Evolutionary conservation across 1,140 invertebrate genomes (phyloP).

Genomic region (Drosophila funebris): DNA sequence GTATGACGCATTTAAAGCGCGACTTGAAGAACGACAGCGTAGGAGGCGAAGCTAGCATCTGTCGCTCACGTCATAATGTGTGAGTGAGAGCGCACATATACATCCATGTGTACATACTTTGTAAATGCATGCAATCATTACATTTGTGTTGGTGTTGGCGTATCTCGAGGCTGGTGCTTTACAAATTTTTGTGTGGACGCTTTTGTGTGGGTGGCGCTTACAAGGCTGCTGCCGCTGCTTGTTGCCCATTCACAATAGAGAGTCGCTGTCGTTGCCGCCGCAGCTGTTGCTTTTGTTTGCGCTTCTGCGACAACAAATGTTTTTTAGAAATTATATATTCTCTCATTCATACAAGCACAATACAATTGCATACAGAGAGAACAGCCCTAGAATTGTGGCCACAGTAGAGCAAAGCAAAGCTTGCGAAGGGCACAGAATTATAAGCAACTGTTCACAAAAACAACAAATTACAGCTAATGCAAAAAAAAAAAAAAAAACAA

Average conservation of each 20-base stretch:
- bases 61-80: slow-evolving; percentile 63
- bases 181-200: slow-evolving; percentile 68
- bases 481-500: slow-evolving; percentile 1
- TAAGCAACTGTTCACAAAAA: slow-evolving; percentile 7
- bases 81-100: slow-evolving; percentile 11
- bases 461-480: slow-evolving; percentile 9
- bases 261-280: slow-evolving; percentile 23
- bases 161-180: slow-evolving; percentile 42
- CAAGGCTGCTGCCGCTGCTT: slow-evolving; percentile 55
- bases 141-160: slow-evolving; percentile 31
- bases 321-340: slow-evolving; percentile 37
- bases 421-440: slow-evolving; percentile 61
- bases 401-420: slow-evolving; percentile 36
- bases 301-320: slow-evolving; percentile 41
- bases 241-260: slow-evolving; percentile 66
- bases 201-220: slow-evolving; percentile 74
- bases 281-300: slow-evolving; percentile 69
- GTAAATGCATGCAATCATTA: slow-evolving; percentile 8
- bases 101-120: background rate
- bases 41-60: slow-evolving; percentile 34
- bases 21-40: slow-evolving; percentile 52
- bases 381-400: slow-evolving; percentile 32
- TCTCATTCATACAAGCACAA: background rate
- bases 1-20: slow-evolving; percentile 66
- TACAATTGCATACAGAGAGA: background rate